These are phyloP conservation scores for Camponotus fellah DNA, from an alignment of 2,888 invertebrate genomes.

Conservation along the genomic window DNA sequence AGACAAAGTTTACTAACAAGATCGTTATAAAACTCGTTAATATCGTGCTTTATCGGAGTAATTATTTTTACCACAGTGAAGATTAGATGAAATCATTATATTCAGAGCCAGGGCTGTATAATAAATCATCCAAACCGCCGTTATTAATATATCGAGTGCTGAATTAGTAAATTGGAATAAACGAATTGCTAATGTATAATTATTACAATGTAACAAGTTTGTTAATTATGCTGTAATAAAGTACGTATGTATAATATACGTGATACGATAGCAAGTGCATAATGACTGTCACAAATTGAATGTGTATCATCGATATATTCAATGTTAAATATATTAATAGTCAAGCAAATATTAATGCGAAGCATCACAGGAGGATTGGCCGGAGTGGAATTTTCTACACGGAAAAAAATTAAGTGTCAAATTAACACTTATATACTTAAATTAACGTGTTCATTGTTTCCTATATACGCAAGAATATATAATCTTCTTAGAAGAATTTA, in stretches of 20 bases:
- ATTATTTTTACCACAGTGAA: constrained; percentile 37
- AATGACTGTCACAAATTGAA: constrained; percentile 9
- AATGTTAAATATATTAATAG: constrained; percentile 8
- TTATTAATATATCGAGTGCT: background rate
- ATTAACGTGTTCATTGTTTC: no score
- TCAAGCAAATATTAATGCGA: background rate
- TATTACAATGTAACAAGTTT: background rate
- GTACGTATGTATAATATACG: background rate
- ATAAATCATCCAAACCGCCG: background rate
- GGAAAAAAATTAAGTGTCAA: no score
- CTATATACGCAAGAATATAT: no score
- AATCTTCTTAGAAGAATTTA: no score
- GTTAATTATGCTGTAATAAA: background rate
- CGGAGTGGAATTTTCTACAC: background rate
- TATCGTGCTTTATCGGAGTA: constrained; percentile 13
- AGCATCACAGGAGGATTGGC: background rate
- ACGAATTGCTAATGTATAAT: background rate
- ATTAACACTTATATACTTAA: no score
- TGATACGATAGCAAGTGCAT: background rate
- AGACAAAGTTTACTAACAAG: constrained; percentile 51
- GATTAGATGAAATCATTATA: constrained; percentile 19
- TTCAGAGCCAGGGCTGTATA: background rate
- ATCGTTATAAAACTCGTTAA: constrained; percentile 49
- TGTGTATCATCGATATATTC: background rate
- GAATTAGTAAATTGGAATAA: constrained; percentile 1